Base-by-base conservation (phyloP, 2,797 vertebrate genomes). In the Enoplosus armatus region DNA sequence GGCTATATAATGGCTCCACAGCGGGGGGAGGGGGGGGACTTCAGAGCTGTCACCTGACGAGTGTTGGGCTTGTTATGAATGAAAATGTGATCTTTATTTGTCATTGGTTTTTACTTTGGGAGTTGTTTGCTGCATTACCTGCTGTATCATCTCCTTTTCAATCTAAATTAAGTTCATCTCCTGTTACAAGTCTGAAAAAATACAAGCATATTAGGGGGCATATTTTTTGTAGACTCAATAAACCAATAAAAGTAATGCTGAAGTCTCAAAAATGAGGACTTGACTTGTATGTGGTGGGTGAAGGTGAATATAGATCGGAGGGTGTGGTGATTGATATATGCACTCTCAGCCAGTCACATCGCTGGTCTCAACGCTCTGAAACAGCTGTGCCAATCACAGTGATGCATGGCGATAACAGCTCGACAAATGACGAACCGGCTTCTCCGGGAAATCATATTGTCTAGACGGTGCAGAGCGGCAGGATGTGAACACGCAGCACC, bases 31-130 rank as follows among this genome's bases (percentile, higher is more conserved):
- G n/a, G n/a, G n/a, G n/a, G n/a, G 29, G 41, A 56, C 8, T 65
- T 66, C 41, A 69, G 5, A 51, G 35, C 50, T 48, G 26, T 63
- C 64, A 61, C 58, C 41, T 37, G 8, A 61, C 58, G 37, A 61
- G 10, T 24, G 35, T 11, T 51, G 15, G 39, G 26, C 54, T 66
- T 33, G 31, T 27, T 60, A 29, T 53, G 16, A 54, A 55, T 16
- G 51, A 47, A 39, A 48, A 41, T 37, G 6, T 33, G 3, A 55
- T 22, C 2, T 14, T 11, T 27, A 18, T 54, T 41, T 55, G 14
- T 56, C 22, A 47, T 14, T 73, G 16, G 0, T 51, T 78, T 73
- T 27, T 47, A 50, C n/a, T 16, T 29, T 56, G 15, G 29, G 26
- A 45, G 41, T 4, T 33, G 3, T 47, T 43, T 20, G 10, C 6